These are phyloP conservation scores for Acanthisitta chloris DNA, from an alignment of 2,113 vertebrate genomes.

Conservation along the genomic window DNA sequence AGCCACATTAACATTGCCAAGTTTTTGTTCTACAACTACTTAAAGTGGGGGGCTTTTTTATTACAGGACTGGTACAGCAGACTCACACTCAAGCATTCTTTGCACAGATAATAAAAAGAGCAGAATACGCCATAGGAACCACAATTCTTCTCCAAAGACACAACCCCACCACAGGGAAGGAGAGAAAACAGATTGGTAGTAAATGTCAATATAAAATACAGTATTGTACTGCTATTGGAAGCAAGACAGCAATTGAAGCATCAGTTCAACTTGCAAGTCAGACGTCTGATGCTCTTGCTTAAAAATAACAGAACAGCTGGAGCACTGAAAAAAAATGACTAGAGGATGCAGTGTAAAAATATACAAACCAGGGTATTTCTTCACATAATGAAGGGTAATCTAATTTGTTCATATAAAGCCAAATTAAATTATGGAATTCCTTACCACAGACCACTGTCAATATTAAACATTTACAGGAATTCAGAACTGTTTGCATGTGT, in stretches of 20 bases:
- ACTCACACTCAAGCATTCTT: background rate
- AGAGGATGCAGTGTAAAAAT: background rate
- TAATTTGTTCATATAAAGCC: background rate
- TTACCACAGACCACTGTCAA: background rate
- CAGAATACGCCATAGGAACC: background rate
- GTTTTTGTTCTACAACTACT: background rate
- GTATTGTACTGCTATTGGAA: background rate
- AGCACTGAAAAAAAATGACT: background rate
- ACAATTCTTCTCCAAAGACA: background rate
- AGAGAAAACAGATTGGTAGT: background rate
- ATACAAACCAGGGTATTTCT: background rate
- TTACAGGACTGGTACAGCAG: background rate
- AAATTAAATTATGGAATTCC: background rate
- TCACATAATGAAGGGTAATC: background rate
- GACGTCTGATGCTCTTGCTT: background rate
- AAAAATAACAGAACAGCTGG: background rate
- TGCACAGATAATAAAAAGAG: background rate
- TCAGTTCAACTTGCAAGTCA: background rate
- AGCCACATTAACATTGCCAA: background rate
- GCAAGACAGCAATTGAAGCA: background rate
- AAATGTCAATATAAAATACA: background rate
- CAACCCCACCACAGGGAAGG: background rate
- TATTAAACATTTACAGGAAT: background rate
- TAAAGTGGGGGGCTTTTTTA: background rate
- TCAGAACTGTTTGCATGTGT: background rate